phyloP scores from a whole-genome alignment of 2,888 invertebrate genomes.

The Drosophila trichaetosa region DNA sequence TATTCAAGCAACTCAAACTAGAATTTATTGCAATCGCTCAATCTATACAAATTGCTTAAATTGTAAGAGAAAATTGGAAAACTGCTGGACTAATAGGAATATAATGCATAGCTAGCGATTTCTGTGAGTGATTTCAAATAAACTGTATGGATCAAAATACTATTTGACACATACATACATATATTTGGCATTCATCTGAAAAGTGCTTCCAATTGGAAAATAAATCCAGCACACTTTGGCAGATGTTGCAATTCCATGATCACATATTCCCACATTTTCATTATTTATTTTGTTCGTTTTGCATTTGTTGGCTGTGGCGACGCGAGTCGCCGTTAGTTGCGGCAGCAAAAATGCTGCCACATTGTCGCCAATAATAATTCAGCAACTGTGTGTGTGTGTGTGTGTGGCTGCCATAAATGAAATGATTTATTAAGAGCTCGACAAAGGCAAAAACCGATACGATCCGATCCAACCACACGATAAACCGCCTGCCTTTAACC shows the following conservation, averaged over 20 bases:
- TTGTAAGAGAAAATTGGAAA: background rate
- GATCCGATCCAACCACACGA: slow-evolving; percentile 41
- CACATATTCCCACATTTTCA: slow-evolving; percentile 3
- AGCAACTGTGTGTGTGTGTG: slow-evolving; percentile 31
- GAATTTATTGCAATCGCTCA: slow-evolving; percentile 4
- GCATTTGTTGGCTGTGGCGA: slow-evolving; percentile 17
- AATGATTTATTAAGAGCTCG: slow-evolving; percentile 68
- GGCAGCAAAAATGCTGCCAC: slow-evolving; percentile 61
- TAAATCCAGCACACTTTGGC: background rate
- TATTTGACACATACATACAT: background rate
- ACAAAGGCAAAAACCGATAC: slow-evolving; percentile 18
- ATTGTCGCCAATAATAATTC: slow-evolving; percentile 79
- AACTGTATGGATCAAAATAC: background rate
- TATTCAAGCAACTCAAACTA: background rate
- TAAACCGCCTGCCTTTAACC: slow-evolving; percentile 12
- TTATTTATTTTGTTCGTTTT: slow-evolving; percentile 18
- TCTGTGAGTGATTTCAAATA: background rate
- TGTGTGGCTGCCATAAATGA: slow-evolving; percentile 61
- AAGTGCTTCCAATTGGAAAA: background rate
- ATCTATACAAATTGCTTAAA: background rate
- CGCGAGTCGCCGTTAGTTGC: slow-evolving; percentile 2
- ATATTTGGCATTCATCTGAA: slow-evolving; percentile 4
- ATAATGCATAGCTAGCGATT: background rate
- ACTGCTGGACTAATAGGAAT: background rate
- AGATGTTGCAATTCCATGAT: slow-evolving; percentile 23